Evolutionary conservation across 1,140 invertebrate genomes (phyloP).

Genomic region (Acromyrmex echinatior): DNA sequence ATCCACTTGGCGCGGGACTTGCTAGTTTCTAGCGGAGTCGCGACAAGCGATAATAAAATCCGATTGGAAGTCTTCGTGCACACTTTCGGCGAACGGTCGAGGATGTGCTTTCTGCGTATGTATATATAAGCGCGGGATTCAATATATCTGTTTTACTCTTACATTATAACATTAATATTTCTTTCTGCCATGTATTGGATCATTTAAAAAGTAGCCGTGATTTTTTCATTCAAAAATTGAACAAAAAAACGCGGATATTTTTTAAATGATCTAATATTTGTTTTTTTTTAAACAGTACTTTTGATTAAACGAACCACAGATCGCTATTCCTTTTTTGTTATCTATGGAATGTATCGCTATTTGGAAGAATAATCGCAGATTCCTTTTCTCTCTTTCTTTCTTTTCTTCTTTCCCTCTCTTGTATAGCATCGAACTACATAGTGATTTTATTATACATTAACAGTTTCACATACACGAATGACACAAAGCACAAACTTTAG

Average conservation of each 20-base stretch:
- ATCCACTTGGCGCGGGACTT: constrained; percentile 38
- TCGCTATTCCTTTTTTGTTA: constrained; percentile 70
- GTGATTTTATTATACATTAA: constrained; percentile 23
- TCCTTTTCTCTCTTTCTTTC: constrained; percentile 19
- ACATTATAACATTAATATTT: constrained; percentile 45
- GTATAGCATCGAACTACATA: constrained; percentile 64
- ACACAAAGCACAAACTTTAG: not conserved
- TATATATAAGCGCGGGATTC: constrained; percentile 56
- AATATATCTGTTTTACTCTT: constrained; percentile 5
- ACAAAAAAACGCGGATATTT: too few species aligned
- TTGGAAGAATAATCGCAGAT: constrained; percentile 83
- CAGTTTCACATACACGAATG: not conserved
- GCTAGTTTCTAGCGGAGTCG: constrained; percentile 21
- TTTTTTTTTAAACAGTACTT: constrained; percentile 72
- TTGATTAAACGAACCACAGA: constrained; percentile 80
- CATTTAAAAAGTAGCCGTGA: too few species aligned
- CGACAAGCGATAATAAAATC: constrained; percentile 63
- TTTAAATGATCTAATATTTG: not conserved
- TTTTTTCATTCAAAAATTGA: too few species aligned
- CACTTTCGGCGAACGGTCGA: constrained; percentile 75
- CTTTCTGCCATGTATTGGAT: not conserved
- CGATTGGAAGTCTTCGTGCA: constrained; percentile 69
- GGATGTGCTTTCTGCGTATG: constrained; percentile 47
- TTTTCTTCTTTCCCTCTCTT: not conserved
- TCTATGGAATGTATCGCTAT: constrained; percentile 86